These are phyloP conservation scores for Grammomys dolichurus DNA, from an alignment of 2,113 vertebrate species.

Conservation along the genomic window DNA sequence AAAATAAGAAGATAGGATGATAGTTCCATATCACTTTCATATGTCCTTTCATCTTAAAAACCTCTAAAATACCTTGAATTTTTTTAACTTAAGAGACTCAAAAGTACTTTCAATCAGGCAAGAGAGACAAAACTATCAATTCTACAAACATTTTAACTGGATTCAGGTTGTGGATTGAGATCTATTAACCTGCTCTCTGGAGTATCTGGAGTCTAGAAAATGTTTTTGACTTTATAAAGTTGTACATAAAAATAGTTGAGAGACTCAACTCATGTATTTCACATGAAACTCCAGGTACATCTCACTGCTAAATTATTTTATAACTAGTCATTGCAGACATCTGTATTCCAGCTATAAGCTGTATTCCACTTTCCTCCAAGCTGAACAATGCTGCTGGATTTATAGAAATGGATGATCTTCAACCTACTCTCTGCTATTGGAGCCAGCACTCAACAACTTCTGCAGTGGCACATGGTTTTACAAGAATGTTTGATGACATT, in stretches of 20 bases:
- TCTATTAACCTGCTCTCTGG: not conserved
- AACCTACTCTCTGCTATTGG: not conserved
- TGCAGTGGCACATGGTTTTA: not conserved
- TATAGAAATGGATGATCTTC: not conserved
- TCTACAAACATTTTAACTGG: not conserved
- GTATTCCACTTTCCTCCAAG: not conserved
- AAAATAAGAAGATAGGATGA: not conserved
- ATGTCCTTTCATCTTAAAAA: conserved; percentile 52
- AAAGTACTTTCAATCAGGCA: conserved; percentile 11
- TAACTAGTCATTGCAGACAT: not conserved
- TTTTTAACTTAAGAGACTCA: conserved; percentile 33
- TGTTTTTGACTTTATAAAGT: not conserved
- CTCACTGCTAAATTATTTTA: not conserved
- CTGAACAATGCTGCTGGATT: not conserved
- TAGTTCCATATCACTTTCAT: conserved; percentile 39
- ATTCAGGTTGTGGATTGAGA: not conserved
- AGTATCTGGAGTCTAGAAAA: conserved; percentile 5
- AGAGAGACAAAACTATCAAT: not conserved
- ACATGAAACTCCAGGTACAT: not conserved
- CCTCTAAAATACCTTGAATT: not conserved
- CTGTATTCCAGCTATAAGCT: not conserved
- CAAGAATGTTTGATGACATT: not conserved
- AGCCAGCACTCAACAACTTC: not conserved
- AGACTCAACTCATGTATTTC: not conserved
- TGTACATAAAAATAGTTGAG: not conserved